These are phyloP conservation scores for Stegodyphus dumicola DNA, from an alignment of 1,140 invertebrate genomes.

Conservation along the genomic window DNA sequence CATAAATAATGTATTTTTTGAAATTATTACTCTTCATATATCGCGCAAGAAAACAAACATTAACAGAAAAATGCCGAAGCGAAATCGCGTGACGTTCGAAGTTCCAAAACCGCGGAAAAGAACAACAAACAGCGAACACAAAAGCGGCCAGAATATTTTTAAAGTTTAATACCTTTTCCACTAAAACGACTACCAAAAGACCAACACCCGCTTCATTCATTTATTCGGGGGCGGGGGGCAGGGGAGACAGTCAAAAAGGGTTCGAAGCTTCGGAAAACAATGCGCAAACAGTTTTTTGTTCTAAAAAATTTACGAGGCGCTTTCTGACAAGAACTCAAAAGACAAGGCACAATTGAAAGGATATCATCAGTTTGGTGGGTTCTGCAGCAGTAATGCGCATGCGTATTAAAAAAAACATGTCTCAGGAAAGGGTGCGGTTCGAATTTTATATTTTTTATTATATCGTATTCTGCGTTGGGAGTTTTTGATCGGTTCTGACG, in stretches of 20 bases:
- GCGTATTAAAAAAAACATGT: neutral
- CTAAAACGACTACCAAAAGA: conserved; percentile 18
- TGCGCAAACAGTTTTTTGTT: conserved; percentile 49
- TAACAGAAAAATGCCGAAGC: too few relatives aligned
- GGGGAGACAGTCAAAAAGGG: conserved; percentile 10
- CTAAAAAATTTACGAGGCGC: conserved; percentile 54
- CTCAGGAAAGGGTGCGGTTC: neutral
- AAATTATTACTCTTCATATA: too few relatives aligned
- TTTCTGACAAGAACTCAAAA: conserved; percentile 20
- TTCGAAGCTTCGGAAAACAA: conserved; percentile 22
- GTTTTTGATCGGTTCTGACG: neutral
- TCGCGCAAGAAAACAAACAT: too few relatives aligned
- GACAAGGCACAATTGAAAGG: conserved; percentile 39
- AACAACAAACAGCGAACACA: neutral
- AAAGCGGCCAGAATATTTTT: conserved; percentile 52
- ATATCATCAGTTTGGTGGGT: conserved; percentile 15
- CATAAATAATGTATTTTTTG: too few relatives aligned
- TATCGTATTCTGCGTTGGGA: neutral
- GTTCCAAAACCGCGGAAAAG: neutral
- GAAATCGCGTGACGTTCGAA: conserved; percentile 3
- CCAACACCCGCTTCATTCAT: conserved; percentile 50
- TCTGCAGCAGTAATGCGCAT: neutral
- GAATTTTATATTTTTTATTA: neutral
- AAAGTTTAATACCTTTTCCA: conserved; percentile 59
- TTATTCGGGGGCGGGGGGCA: neutral